Evolutionary conservation across 2,797 vertebrate genomes (phyloP).

Genomic region (Hirundo rustica): DNA sequence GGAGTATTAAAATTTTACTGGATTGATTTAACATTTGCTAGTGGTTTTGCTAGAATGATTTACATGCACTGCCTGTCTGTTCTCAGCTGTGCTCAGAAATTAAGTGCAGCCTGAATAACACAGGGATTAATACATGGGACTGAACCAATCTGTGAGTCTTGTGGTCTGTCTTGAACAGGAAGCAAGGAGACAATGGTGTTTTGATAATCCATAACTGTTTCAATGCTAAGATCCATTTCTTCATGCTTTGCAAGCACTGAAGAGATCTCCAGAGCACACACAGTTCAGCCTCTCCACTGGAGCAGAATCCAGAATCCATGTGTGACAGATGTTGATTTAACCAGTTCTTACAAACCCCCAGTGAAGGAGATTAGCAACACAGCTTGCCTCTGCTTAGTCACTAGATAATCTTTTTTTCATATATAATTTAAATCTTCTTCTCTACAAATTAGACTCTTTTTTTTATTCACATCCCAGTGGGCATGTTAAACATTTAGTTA

Average conservation of each 20-base stretch:
- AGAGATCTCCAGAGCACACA: not conserved
- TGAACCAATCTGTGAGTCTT: not conserved
- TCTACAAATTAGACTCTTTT: not conserved
- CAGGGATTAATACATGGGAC: not conserved
- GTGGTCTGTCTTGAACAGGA: not conserved
- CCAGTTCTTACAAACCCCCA: not conserved
- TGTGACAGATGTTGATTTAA: constrained; percentile 3
- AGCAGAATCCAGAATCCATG: not conserved
- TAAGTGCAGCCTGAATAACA: not conserved
- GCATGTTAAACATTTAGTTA: not conserved
- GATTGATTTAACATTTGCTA: not conserved
- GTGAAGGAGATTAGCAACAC: not conserved
- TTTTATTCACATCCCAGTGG: not conserved
- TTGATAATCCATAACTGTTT: not conserved
- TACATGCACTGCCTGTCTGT: not conserved
- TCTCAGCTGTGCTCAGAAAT: not conserved
- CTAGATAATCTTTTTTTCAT: not conserved
- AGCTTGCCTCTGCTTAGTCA: not conserved
- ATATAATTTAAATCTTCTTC: not conserved
- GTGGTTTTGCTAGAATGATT: not conserved
- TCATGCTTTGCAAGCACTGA: not conserved
- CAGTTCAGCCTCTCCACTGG: not conserved
- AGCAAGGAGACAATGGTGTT: not conserved
- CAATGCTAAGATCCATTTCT: not conserved
- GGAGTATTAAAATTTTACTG: constrained; percentile 22